Percentiles rank a stretch among this genome's conserved stretches.
Conservation (phyloP, 2,888 invertebrate species). For the Folsomia manolachei region DNA sequence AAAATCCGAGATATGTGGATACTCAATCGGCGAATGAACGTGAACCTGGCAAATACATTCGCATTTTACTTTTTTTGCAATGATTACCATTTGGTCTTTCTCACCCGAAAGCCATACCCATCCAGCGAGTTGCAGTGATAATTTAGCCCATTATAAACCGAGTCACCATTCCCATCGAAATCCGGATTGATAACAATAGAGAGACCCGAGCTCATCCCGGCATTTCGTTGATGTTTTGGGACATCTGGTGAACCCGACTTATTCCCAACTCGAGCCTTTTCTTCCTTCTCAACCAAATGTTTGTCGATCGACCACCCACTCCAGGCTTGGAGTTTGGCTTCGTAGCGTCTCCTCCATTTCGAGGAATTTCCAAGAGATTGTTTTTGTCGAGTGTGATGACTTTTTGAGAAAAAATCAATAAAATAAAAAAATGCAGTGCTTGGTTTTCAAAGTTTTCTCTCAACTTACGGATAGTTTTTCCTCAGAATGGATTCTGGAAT, state of each 20-base stretch:
- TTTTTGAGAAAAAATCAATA: too few species aligned
- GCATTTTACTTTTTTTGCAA: too few species aligned
- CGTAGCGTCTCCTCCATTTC: too few species aligned
- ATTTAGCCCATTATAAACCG: constrained; percentile 28
- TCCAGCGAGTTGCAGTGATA: constrained; percentile 26
- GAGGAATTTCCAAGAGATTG: too few species aligned
- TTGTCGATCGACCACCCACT: constrained; percentile 12
- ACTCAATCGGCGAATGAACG: constrained; percentile 21
- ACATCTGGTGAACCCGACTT: not conserved
- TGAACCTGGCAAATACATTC: too few species aligned
- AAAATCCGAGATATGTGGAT: constrained; percentile 30
- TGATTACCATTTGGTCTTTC: too few species aligned
- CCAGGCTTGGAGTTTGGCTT: too few species aligned
- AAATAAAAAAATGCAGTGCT: too few species aligned
- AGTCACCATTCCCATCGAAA: too few species aligned
- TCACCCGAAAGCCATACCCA: constrained; percentile 32
- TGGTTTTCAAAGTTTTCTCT: too few species aligned
- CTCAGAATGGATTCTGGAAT: constrained; percentile 60
- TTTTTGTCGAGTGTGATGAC: too few species aligned
- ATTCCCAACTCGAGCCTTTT: not conserved
- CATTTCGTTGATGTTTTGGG: constrained; percentile 8
- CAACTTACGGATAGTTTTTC: constrained; percentile 11
- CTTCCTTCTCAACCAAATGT: not conserved
- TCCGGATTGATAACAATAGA: constrained; percentile 35
- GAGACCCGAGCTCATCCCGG: constrained; percentile 33